Conservation (phyloP, 2,797 vertebrate species). For the Tapirus indicus region DNA sequence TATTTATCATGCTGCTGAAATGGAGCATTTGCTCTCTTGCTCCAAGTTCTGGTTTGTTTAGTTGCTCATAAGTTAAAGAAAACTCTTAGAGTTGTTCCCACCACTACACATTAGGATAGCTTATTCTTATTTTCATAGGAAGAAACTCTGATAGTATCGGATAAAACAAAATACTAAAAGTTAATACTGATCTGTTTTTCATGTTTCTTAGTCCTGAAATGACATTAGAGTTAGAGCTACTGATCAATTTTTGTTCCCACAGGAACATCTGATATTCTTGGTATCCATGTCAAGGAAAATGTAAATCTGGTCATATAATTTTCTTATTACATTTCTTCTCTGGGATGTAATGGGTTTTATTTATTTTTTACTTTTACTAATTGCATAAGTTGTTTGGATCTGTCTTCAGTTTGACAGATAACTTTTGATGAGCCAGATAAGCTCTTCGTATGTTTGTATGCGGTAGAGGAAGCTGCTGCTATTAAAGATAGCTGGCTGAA, state of each 20-base stretch:
- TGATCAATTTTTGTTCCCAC: background rate
- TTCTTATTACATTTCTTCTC: constrained; percentile 68
- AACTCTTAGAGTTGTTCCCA: background rate
- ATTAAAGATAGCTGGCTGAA: background rate
- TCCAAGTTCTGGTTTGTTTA: background rate
- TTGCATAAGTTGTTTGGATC: constrained; percentile 35
- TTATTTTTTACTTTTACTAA: constrained; percentile 31
- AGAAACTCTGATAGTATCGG: background rate
- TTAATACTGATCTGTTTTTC: constrained; percentile 51
- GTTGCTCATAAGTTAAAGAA: background rate
- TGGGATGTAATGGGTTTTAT: background rate
- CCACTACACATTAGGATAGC: background rate
- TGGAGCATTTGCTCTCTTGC: background rate
- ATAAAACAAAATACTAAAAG: background rate
- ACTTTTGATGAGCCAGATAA: constrained; percentile 44
- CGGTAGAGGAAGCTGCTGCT: background rate
- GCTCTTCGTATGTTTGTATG: background rate
- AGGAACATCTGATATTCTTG: background rate
- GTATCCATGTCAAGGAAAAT: background rate
- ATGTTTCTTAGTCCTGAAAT: constrained; percentile 58
- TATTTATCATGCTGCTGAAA: background rate
- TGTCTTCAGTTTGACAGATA: background rate
- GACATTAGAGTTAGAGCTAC: constrained; percentile 54
- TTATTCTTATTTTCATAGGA: background rate
- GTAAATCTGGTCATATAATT: constrained; percentile 62